Conservation (phyloP, 2,797 vertebrate genomes). For the Pseudochaenichthys georgianus region DNA sequence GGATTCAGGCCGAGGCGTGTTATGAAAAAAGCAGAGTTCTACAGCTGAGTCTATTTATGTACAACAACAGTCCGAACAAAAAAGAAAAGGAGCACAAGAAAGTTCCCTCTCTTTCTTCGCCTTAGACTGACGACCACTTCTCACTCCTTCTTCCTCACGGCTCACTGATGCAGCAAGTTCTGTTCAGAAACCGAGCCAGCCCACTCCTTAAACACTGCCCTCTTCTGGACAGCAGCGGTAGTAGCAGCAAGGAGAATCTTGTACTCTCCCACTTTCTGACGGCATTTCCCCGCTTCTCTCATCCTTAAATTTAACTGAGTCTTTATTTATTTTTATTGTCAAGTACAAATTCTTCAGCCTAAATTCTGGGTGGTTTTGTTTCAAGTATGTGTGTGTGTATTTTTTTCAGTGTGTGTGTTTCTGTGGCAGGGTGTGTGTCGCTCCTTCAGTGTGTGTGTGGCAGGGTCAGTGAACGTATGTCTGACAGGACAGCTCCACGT, state of each 20-base stretch:
- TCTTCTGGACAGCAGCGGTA: slow-evolving; percentile 70
- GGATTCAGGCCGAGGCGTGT: slow-evolving; percentile 72
- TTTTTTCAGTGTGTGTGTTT: slow-evolving; percentile 43
- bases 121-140: slow-evolving; percentile 36
- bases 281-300: slow-evolving; percentile 41
- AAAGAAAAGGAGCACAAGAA: slow-evolving; percentile 25
- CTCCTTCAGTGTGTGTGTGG: slow-evolving; percentile 63
- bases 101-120: slow-evolving; percentile 43
- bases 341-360: slow-evolving; percentile 59
- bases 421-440: slow-evolving; percentile 58
- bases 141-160: slow-evolving; percentile 40
- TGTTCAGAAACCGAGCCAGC: slow-evolving; percentile 46
- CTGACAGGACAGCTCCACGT: slow-evolving; percentile 55
- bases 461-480: slow-evolving; percentile 66
- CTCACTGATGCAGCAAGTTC: slow-evolving; percentile 70
- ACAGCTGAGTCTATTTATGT: slow-evolving; percentile 73
- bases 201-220: slow-evolving; percentile 58
- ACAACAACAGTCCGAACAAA: slow-evolving; percentile 61
- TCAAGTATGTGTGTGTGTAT: slow-evolving; percentile 32
- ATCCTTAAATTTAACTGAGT: slow-evolving; percentile 21
- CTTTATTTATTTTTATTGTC: slow-evolving; percentile 29
- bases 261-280: slow-evolving; percentile 64
- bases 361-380: slow-evolving; percentile 51
- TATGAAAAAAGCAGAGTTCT: slow-evolving; percentile 70
- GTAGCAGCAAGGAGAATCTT: slow-evolving; percentile 76